Base-by-base conservation (phyloP, 1,140 invertebrate species). In the Caenorhabditis elegans region DNA sequence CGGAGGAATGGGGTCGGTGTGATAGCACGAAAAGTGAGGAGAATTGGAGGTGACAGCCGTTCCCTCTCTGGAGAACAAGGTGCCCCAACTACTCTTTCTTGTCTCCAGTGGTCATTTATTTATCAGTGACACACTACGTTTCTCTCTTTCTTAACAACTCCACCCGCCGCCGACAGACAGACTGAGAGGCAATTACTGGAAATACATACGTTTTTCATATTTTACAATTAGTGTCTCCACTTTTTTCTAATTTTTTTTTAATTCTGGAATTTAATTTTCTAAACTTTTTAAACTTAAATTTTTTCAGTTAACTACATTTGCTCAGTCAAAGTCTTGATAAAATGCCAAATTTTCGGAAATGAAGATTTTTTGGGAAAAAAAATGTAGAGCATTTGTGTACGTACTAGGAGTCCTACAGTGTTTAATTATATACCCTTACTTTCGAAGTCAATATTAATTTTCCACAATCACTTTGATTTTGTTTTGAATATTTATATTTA, bases 41-140 rank as follows among this genome's bases (percentile, higher is more conserved):
- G 60, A 70, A 70, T 70, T 70, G 19, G 60, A 70, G 60, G 60
- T 70, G 60, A 70, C 60, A 70, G 60, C 60, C 60, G 60, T 70
- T 70, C 60, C 60, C 39, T 43, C 53, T 60, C 31, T 34, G 13
- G 17, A 17, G 13, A 24, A 60, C 10, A 17, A 34, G 28, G 24
- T 43, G 39, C 39, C 39, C n/a, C n/a, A 51, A 24, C 19, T 60
- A 60, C 53, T 70, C 60, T 70, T 70, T 70, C 60, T 55, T 55
- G 28, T 70, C 60, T 70, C 39, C 60, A 70, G 60, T 70, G 60
- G 60, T 70, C 60, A 70, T 70, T 70, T 70, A 70, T 70, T 70
- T 70, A 70, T 70, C 60, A 70, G 60, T 70, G 60, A 70, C 60
- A 70, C 60, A 70, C 60, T 70, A 31, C 36, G 36, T 55, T 17